Percentiles rank a stretch among this genome's conserved stretches.
These are phyloP conservation scores for Mesocentrotus franciscanus DNA, from an alignment of 53 echinoderm and acorn worm genomes.

Conservation along the genomic window DNA sequence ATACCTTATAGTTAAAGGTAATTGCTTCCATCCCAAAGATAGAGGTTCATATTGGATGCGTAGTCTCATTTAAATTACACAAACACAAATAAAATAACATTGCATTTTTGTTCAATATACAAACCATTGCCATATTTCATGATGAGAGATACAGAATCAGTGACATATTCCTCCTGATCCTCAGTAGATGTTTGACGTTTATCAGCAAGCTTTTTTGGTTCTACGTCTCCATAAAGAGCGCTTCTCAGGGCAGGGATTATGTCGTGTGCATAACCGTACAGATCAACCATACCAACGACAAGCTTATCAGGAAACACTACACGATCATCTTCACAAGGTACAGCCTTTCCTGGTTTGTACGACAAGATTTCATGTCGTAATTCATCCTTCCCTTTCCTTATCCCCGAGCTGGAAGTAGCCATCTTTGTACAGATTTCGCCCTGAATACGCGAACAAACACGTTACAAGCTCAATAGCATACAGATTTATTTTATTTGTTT, in stretches of 20 bases:
- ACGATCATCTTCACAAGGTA: neutral
- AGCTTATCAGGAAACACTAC: slow-evolving; percentile 9
- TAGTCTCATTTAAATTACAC: too few species aligned
- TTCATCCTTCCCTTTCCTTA: neutral
- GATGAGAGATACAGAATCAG: neutral
- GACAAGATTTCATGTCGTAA: neutral
- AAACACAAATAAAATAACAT: too few species aligned
- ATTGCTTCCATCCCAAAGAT: too few species aligned
- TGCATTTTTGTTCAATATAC: too few species aligned
- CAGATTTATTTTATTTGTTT: too few species aligned
- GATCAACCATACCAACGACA: neutral
- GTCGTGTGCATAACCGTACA: neutral
- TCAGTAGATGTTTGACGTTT: neutral
- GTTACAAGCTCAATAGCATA: too few species aligned
- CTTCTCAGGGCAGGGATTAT: neutral
- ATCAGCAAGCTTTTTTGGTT: neutral
- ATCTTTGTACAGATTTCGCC: neutral
- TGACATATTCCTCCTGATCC: neutral
- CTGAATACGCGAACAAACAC: too few species aligned
- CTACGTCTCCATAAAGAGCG: neutral
- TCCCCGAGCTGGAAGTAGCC: neutral
- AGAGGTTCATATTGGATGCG: too few species aligned
- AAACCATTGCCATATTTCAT: too few species aligned
- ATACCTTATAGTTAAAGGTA: too few species aligned
- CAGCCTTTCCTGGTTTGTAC: slow-evolving; percentile 25